Base-by-base conservation (phyloP, 2,113 vertebrate species). In the Oreochromis tanganicae region DNA sequence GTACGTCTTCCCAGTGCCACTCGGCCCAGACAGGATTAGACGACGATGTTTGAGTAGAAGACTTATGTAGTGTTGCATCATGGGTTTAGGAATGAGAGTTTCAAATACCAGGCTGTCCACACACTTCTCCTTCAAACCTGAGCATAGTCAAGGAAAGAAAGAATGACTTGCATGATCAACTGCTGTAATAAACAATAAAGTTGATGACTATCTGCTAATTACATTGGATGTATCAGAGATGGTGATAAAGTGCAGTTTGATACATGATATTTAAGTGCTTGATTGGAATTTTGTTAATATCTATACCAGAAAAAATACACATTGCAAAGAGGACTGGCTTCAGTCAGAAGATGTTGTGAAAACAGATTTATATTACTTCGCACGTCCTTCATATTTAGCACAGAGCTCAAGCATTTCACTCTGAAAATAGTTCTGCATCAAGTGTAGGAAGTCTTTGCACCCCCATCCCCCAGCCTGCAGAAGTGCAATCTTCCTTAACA, bases 51-150 rank as follows among this genome's bases (percentile, higher is more conserved):
- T 99, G 71, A 99, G 97, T 56, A 99, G 96, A 84, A 99, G 97
- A 88, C 99, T 98, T 86, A 99, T 98, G 90, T 99, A 99, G 90
- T 99, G 99, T 89, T 99, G 99, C 97, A 99, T 98, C 99, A 99
- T 99, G 75, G 98, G 97, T 96, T 99, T 99, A 75, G 98, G 99
- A 89, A 99, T 97, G 27, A 99, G 98, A 0, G 98, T 99, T 95
- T 99, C 98, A 0, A 99, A 99, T 86, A 99, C 98, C 87, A 99
- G 96, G 94, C 97, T 98, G 96, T 99, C 99, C 88, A 99, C 98
- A 2, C 98, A 98, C 90, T 98, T 99, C 95, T 99, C 98, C 93
- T 98, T 98, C 94, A 99, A 95, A 92, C 98, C 99, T 99, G 95
- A 13, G 59, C 29, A 87, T 11, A 66, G 82, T 38, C 71, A 79